Conservation (phyloP, 2,113 vertebrate genomes). For the Prietella phreatophila region DNA sequence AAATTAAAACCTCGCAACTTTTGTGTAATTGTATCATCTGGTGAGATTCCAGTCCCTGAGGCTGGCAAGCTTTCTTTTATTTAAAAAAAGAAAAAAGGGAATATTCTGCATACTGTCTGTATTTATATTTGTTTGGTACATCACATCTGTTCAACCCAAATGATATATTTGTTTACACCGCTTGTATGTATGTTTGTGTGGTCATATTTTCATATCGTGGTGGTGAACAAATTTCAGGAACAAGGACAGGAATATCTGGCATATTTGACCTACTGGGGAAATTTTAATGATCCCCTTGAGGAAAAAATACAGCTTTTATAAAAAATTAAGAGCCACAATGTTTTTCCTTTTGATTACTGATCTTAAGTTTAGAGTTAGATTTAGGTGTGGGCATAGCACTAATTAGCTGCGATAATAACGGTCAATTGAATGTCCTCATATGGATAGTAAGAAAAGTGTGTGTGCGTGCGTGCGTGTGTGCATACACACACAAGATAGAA, state of each 20-base stretch:
- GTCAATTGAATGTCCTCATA: background rate
- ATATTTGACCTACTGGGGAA: background rate
- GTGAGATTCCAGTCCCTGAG: background rate
- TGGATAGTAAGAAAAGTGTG: background rate
- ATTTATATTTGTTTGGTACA: background rate
- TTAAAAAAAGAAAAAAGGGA: background rate
- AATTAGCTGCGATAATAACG: background rate
- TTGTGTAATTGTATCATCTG: background rate
- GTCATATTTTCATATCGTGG: background rate
- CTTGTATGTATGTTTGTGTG: background rate
- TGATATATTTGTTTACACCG: background rate
- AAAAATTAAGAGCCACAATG: background rate
- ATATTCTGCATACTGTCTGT: background rate
- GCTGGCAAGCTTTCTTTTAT: background rate
- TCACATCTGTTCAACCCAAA: background rate
- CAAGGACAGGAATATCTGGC: background rate
- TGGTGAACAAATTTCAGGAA: background rate
- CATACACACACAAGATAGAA: too few relatives aligned
- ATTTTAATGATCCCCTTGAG: background rate
- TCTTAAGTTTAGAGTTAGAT: background rate
- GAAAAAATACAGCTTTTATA: background rate
- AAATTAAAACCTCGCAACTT: background rate
- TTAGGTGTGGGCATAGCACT: background rate
- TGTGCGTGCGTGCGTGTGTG: background rate
- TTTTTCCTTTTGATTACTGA: background rate